Evolutionary conservation across 2,113 vertebrate genomes (phyloP).

Genomic region (Cynopterus brachyotis): DNA sequence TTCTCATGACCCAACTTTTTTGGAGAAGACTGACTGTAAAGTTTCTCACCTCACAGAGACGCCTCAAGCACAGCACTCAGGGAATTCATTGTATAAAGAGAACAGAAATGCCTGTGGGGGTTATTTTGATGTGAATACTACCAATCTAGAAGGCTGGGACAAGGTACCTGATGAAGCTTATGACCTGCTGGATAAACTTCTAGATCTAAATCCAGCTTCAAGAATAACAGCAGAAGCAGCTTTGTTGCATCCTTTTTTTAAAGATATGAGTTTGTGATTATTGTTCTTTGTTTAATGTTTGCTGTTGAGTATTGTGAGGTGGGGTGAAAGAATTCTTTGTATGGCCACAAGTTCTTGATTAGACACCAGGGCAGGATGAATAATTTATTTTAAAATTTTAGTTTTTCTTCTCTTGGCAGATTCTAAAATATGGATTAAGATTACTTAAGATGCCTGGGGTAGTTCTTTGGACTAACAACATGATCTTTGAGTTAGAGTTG

Average conservation of each 20-base stretch:
- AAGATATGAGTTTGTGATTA: constrained; percentile 78
- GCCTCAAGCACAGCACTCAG: background rate
- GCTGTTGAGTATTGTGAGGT: constrained; percentile 15
- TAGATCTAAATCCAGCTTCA: constrained; percentile 95
- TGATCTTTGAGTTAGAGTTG: background rate
- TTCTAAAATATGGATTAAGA: constrained; percentile 22
- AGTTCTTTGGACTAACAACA: background rate
- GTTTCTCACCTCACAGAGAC: background rate
- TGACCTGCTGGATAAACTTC: constrained; percentile 93
- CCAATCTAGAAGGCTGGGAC: constrained; percentile 88
- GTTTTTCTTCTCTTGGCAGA: background rate
- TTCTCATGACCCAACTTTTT: constrained; percentile 41
- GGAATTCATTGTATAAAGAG: constrained; percentile 48
- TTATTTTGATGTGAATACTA: background rate
- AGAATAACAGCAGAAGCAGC: constrained; percentile 93
- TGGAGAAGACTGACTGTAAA: constrained; percentile 50
- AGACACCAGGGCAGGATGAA: background rate
- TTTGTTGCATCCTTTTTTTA: constrained; percentile 92
- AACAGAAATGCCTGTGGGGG: constrained; percentile 33
- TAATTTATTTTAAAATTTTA: constrained; percentile 46
- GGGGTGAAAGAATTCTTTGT: constrained; percentile 25
- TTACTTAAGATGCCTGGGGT: background rate
- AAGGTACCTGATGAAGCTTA: constrained; percentile 92
- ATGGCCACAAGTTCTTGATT: constrained; percentile 27
- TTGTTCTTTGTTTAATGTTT: background rate